These are phyloP conservation scores for Cryptops parisi DNA, from an alignment of 2,888 invertebrate species.

Conservation along the genomic window DNA sequence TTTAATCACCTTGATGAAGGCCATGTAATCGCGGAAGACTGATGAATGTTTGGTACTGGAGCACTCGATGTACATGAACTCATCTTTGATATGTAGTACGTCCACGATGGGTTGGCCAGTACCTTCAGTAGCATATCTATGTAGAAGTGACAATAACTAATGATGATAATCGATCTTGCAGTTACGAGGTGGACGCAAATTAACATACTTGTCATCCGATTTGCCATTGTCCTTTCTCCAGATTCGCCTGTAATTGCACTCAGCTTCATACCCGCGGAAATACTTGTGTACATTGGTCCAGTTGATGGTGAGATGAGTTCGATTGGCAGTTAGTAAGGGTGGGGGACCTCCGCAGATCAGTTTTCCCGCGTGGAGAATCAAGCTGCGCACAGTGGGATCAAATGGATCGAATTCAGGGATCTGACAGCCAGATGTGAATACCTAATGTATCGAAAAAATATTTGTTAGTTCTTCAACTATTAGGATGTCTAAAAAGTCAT, in stretches of 20 bases:
- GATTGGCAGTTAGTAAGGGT: constrained; percentile 4
- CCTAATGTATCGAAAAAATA: no score
- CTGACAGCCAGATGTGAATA: constrained; percentile 14
- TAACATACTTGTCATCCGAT: constrained; percentile 7
- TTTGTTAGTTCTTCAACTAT: no score
- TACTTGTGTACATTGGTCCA: background rate
- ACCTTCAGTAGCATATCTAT: constrained; percentile 2
- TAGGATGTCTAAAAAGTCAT: no score
- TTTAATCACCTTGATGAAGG: constrained; percentile 9
- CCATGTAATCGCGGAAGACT: background rate
- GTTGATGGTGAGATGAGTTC: constrained; percentile 7
- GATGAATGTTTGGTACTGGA: background rate
- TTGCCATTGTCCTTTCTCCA: constrained; percentile 8
- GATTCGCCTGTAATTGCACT: constrained; percentile 10
- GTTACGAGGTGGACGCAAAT: background rate
- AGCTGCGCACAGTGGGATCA: constrained; percentile 9
- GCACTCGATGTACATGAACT: constrained; percentile 9
- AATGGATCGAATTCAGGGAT: constrained; percentile 17
- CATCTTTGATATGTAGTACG: constrained; percentile 1
- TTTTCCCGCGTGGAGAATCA: background rate
- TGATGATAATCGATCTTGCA: no score
- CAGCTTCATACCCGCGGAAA: background rate
- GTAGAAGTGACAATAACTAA: background rate
- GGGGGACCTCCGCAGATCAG: constrained; percentile 8
- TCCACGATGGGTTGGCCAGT: background rate